Conservation (phyloP, 1,140 invertebrate species). For the Monomorium pharaonis region DNA sequence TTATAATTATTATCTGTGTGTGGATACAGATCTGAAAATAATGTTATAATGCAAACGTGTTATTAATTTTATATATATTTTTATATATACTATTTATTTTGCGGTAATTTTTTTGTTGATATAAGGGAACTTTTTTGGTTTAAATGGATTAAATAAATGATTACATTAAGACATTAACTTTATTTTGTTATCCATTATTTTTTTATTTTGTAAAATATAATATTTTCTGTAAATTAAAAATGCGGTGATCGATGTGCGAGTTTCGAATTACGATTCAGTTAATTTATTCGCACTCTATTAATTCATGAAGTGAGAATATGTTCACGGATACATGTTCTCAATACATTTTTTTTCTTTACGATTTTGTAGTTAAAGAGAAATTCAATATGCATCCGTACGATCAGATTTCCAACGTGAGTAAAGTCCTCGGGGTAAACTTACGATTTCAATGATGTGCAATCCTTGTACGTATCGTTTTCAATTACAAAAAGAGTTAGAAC, state of each 20-base stretch:
- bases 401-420: slow-evolving; percentile 62
- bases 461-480: slow-evolving; percentile 62
- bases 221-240: neutral
- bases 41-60: too few species aligned
- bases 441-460: slow-evolving; percentile 38
- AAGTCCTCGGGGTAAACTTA: slow-evolving; percentile 71
- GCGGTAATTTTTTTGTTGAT: neutral
- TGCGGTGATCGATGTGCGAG: neutral
- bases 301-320: neutral
- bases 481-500: slow-evolving; percentile 44
- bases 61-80: too few species aligned
- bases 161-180: neutral
- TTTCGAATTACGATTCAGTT: neutral
- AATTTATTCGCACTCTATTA: neutral
- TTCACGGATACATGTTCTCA: neutral
- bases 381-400: slow-evolving; percentile 57
- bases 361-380: slow-evolving; percentile 56
- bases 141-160: neutral
- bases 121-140: neutral
- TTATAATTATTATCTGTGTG: too few species aligned
- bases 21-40: neutral
- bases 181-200: neutral
- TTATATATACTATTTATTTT: neutral
- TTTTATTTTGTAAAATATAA: neutral
- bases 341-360: slow-evolving; percentile 13